Conservation (phyloP, 2,888 invertebrate species). For the Lamellibrachia satsuma region DNA sequence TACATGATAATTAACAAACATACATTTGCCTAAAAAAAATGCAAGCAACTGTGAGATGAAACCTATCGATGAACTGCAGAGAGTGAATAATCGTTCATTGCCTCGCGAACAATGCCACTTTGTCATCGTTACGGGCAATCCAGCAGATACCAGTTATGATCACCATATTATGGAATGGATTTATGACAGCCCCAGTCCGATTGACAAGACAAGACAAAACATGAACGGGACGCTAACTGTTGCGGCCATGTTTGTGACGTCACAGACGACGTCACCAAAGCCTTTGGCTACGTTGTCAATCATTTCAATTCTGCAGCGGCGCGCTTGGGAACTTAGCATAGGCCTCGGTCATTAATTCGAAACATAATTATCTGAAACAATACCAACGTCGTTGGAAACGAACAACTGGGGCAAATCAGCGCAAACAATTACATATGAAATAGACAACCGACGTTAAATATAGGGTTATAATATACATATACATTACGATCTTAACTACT, state of each 20-base stretch:
- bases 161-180: background rate
- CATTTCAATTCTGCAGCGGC: background rate
- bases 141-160: background rate
- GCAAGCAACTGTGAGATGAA: background rate
- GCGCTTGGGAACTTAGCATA: background rate
- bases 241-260: background rate
- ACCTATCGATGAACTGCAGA: background rate
- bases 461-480: background rate
- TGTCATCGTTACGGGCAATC: background rate
- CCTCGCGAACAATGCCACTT: background rate
- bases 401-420: background rate
- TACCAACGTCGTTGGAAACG: background rate
- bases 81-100: background rate
- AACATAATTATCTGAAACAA: background rate
- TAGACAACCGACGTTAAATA: slow-evolving; percentile 4
- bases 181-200: background rate
- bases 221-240: background rate
- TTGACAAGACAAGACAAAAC: background rate
- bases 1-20: background rate
- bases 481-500: background rate
- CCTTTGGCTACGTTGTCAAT: background rate
- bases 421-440: background rate
- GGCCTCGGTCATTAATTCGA: background rate
- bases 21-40: slow-evolving; percentile 4
- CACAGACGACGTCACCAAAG: background rate